Evolutionary conservation across 1,140 invertebrate genomes (phyloP), one percentile per base, ranked within the genome.

Genomic region (Monochamus saltuarius): DNA sequence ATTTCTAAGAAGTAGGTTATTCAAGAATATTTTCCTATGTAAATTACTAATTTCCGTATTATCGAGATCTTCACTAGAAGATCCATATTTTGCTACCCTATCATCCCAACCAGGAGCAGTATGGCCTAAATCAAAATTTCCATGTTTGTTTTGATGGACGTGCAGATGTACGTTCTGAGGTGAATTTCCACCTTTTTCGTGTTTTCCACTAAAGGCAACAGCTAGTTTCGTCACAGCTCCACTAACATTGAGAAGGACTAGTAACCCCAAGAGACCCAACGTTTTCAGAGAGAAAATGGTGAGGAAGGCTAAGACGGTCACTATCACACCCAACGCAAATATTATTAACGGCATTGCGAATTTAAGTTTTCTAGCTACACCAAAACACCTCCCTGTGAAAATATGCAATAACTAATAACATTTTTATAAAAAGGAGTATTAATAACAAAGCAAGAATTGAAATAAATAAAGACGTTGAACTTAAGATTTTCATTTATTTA

Each of bases 341-440:
- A 74, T 56, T 17, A 70, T 61, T 13, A 72, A 40, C 4, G 69
- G 69, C 51, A 74, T 71, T 9, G 64, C 54, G 17, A 68, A 43
- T 36, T 63, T 63, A 10, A 74, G 37, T 57, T 66, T 68, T 19
- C 58, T 63, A 2, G 65, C 69, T 16, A 64, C 64, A 11, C 70
- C 70, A 17, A 72, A 59, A 59, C 72, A 74, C 40, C 72, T 52
- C 17, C 69, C 72, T 74, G n/a, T n/a, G 49, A 38, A 70, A 73
- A 37, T 56, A 53, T 16, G 40, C 59, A 52, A 51, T 35, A 8
- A 59, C 36, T 59, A 9, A 52, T 49, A 53, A n/a, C 14, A 29
- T 9, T 34, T 50, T 2, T 2, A 19, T 13, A 50, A 50, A 17
- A 49, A 19, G n/a, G 29, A 29, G 22, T 47, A 47, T 17, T 11